Conservation (phyloP, 2,888 invertebrate species). For the Epinotia brunnichana region DNA sequence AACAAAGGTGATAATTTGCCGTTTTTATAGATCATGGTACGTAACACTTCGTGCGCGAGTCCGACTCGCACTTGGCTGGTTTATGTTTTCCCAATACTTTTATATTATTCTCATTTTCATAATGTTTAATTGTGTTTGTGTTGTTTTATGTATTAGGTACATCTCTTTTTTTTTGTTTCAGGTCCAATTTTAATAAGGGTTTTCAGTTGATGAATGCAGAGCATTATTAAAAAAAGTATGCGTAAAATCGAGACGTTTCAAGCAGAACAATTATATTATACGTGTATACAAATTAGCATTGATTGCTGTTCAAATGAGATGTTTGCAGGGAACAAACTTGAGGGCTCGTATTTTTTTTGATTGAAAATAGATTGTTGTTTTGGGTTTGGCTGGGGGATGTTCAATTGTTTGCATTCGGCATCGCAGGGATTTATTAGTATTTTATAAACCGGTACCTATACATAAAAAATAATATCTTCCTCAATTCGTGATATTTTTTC, state of each 20-base stretch:
- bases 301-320: conserved; percentile 12
- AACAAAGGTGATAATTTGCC: too few species aligned
- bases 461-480: too few species aligned
- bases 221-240: conserved; percentile 20
- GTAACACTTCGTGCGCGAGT: too few species aligned
- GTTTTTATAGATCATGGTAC: too few species aligned
- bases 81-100: too few species aligned
- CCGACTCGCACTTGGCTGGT: too few species aligned
- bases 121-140: neutral
- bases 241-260: conserved; percentile 16
- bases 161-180: conserved; percentile 25
- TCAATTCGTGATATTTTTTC: too few species aligned
- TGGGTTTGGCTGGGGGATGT: too few species aligned
- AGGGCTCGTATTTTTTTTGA: neutral
- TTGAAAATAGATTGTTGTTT: too few species aligned
- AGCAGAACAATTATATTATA: conserved; percentile 17
- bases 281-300: neutral
- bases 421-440: too few species aligned
- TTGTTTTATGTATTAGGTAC: neutral
- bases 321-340: conserved; percentile 11
- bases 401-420: too few species aligned
- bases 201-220: conserved; percentile 40
- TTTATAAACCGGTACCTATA: too few species aligned
- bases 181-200: conserved; percentile 41
- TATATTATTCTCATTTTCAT: neutral